phyloP scores from a whole-genome alignment of 2,888 invertebrate genomes.

The Drosophila phalerata region DNA sequence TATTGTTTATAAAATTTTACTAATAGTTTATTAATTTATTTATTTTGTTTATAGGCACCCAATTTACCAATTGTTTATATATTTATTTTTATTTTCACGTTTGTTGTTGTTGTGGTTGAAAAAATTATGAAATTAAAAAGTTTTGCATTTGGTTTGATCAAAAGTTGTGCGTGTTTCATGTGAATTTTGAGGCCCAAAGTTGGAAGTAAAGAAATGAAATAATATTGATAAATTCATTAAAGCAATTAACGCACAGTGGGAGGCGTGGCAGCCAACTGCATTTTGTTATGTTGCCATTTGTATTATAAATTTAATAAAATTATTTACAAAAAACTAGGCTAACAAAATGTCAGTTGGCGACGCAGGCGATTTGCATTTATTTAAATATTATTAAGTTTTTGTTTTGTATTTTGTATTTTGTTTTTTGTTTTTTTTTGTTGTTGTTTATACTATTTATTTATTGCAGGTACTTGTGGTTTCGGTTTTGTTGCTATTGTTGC shows the following conservation, averaged over 20 bases:
- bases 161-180: constrained; percentile 42
- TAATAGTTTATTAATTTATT: constrained; percentile 80
- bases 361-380: constrained; percentile 35
- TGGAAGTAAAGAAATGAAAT: constrained; percentile 14
- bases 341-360: constrained; percentile 23
- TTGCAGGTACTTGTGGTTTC: constrained; percentile 86
- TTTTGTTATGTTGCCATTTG: constrained; percentile 32
- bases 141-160: constrained; percentile 50
- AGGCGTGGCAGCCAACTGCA: constrained; percentile 36
- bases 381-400: constrained; percentile 50
- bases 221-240: constrained; percentile 31
- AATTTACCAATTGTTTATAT: constrained; percentile 83
- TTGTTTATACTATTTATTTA: constrained; percentile 75
- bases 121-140: constrained; percentile 24
- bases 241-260: constrained; percentile 35
- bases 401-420: constrained; percentile 41
- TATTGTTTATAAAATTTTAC: constrained; percentile 82
- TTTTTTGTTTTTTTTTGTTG: constrained; percentile 51
- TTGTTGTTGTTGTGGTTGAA: constrained; percentile 39
- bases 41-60: constrained; percentile 84
- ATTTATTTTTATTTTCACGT: constrained; percentile 29
- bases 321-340: constrained; percentile 74
- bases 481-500: constrained; percentile 82
- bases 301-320: constrained; percentile 80
- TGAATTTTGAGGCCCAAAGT: constrained; percentile 61